phyloP scores from a whole-genome alignment of 2,888 invertebrate species.

The Eugnorisma glareosa region DNA sequence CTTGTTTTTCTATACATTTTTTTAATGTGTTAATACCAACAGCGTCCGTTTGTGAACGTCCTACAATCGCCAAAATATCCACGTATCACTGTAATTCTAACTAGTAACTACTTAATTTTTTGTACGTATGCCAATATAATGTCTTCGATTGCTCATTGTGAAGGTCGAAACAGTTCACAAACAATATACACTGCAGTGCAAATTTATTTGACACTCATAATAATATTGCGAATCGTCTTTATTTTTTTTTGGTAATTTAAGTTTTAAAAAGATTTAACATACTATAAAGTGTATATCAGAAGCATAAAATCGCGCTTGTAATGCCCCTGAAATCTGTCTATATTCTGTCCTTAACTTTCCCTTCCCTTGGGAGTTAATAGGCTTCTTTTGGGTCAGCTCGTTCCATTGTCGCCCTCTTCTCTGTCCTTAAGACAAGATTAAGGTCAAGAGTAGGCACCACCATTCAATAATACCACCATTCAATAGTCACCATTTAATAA shows the following conservation, averaged over 20 bases:
- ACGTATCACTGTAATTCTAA: background rate
- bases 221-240: background rate
- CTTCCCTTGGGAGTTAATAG: too few relatives aligned
- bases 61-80: background rate
- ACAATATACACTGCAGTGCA: constrained; percentile 39
- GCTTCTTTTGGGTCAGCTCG: too few relatives aligned
- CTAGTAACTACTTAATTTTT: background rate
- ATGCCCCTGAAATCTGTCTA: too few relatives aligned
- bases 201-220: background rate
- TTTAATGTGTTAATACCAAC: background rate
- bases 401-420: too few relatives aligned
- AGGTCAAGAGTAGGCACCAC: too few relatives aligned
- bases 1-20: background rate
- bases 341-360: too few relatives aligned
- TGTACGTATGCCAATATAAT: constrained; percentile 9
- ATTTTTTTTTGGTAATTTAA: background rate
- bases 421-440: too few relatives aligned
- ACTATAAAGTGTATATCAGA: background rate
- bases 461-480: too few relatives aligned
- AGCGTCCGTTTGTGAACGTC: background rate
- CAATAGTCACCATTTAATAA: too few relatives aligned
- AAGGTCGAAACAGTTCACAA: constrained; percentile 39
- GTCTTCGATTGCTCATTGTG: constrained; percentile 21
- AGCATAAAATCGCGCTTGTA: too few relatives aligned
- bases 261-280: accelerated